These are phyloP conservation scores for Drosophila bunnanda DNA, from an alignment of 2,888 invertebrate species.

Conservation along the genomic window DNA sequence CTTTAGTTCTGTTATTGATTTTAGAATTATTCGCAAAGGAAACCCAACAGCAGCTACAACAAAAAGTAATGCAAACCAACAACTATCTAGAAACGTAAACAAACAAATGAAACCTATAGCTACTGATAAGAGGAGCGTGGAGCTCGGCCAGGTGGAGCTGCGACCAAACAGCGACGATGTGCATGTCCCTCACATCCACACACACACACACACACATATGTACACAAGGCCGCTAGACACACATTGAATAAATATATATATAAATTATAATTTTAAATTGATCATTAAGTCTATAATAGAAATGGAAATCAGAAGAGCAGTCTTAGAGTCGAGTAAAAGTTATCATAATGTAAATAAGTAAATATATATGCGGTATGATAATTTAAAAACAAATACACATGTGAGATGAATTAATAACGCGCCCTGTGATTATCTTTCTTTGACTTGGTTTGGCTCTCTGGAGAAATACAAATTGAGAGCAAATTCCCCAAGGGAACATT, in stretches of 20 bases:
- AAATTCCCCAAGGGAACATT: background rate
- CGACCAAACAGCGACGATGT: conserved; percentile 4
- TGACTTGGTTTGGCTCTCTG: background rate
- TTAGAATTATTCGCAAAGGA: conserved; percentile 1
- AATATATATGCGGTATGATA: conserved; percentile 79
- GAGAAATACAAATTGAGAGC: too few relatives aligned
- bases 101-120: conserved; percentile 39
- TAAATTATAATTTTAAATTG: conserved; percentile 40
- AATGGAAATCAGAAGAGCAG: conserved; percentile 26
- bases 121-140: conserved; percentile 18
- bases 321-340: conserved; percentile 31
- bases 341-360: conserved; percentile 79
- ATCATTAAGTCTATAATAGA: conserved; percentile 36
- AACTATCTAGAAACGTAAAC: conserved; percentile 49
- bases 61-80: conserved; percentile 18
- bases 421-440: background rate
- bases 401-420: conserved; percentile 21
- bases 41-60: conserved; percentile 15
- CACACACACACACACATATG: conserved; percentile 12
- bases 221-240: conserved; percentile 6
- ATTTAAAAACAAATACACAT: conserved; percentile 56
- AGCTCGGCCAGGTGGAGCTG: conserved; percentile 1
- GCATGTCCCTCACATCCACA: conserved; percentile 10
- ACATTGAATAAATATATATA: conserved; percentile 13
- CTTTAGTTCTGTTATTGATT: conserved; percentile 41